A percentile compares a stretch with the other conserved stretches of the same genome.
Evolutionary conservation across 2,888 invertebrate genomes (phyloP).

Genomic region (Epistrophella euchroma): DNA sequence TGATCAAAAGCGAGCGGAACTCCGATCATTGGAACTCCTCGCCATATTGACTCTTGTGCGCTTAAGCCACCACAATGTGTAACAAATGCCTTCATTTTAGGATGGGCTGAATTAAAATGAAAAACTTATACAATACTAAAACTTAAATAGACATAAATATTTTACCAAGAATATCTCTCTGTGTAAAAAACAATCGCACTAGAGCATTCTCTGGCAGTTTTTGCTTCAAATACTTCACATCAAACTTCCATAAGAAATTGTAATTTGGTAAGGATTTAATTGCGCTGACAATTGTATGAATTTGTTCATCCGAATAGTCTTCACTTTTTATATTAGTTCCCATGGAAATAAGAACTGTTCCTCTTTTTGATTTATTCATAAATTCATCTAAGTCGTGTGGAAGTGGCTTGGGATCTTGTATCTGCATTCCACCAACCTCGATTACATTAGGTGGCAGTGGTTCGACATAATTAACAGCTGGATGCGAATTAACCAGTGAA

Average conservation of each 20-base stretch:
- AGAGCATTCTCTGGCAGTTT: conserved; percentile 77
- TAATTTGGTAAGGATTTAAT: conserved; percentile 79
- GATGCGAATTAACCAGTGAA: conserved; percentile 81
- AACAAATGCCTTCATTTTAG: conserved; percentile 78
- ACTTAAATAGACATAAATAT: not conserved
- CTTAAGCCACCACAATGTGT: conserved; percentile 80
- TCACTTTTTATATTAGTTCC: conserved; percentile 79
- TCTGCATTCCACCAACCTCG: conserved; percentile 82
- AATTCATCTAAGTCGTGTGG: conserved; percentile 78
- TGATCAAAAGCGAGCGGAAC: conserved; percentile 80
- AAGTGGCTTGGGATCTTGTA: conserved; percentile 78
- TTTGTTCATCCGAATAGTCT: conserved; percentile 61
- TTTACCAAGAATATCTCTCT: conserved; percentile 69
- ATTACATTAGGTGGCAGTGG: conserved; percentile 81
- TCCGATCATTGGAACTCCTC: conserved; percentile 80
- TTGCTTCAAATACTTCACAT: conserved; percentile 52
- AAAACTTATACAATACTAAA: no score
- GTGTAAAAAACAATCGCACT: conserved; percentile 66
- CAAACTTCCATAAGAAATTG: conserved; percentile 83
- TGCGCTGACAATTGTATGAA: conserved; percentile 59
- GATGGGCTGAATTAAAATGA: conserved; percentile 75
- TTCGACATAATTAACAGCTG: conserved; percentile 79
- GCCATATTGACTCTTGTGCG: conserved; percentile 79
- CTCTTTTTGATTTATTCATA: conserved; percentile 78
- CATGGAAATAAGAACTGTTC: conserved; percentile 81